A percentile compares a stretch with the other conserved stretches of the same genome.
Evolutionary conservation across 2,797 vertebrate genomes (phyloP).

Genomic region (Phrynocephalus forsythii): DNA sequence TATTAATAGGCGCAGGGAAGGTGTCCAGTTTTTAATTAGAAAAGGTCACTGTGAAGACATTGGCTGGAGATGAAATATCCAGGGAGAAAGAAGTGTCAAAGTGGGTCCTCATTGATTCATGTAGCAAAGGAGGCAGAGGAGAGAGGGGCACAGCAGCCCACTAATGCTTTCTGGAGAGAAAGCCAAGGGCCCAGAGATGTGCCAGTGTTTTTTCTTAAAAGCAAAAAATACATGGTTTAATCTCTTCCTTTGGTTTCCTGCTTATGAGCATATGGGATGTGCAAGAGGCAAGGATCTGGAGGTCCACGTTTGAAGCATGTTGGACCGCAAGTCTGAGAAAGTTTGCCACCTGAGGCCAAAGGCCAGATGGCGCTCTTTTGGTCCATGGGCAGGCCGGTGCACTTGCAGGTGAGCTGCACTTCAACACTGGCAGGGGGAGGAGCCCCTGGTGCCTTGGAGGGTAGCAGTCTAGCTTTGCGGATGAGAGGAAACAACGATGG

Average conservation of each 20-base stretch:
- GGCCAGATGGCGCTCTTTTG: too few species aligned
- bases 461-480: too few species aligned
- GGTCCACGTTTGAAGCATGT: neutral
- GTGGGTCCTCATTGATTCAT: conserved; percentile 28
- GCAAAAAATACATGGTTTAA: too few species aligned
- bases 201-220: neutral
- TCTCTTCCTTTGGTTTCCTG: neutral
- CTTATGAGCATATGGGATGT: neutral
- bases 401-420: too few species aligned
- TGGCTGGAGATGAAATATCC: conserved; percentile 41
- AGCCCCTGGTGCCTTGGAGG: too few species aligned
- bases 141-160: conserved; percentile 15
- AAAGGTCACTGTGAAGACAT: conserved; percentile 34
- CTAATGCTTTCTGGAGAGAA: conserved; percentile 27
- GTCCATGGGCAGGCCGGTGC: too few species aligned
- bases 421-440: too few species aligned
- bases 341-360: too few species aligned
- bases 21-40: conserved; percentile 57
- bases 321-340: too few species aligned
- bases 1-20: conserved; percentile 49
- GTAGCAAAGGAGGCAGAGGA: neutral
- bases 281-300: neutral
- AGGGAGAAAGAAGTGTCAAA: conserved; percentile 34
- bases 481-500: too few species aligned
- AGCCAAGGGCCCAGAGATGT: neutral